Percentiles rank a stretch among this genome's conserved stretches.
phyloP scores from a whole-genome alignment of 2,797 vertebrate genomes.

The Urocyon cinereoargenteus region DNA sequence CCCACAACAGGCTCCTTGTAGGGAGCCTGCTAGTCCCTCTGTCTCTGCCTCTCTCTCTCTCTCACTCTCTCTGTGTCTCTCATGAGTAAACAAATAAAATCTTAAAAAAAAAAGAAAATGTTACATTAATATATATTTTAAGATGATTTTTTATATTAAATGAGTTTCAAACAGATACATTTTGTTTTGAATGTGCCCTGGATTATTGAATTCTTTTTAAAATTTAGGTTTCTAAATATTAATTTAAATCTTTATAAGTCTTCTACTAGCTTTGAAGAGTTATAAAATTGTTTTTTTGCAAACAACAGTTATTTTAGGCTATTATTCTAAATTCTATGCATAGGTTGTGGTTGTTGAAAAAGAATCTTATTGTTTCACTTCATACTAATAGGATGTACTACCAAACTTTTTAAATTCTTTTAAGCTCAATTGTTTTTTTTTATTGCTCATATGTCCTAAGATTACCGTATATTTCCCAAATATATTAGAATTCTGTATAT shows the following conservation, averaged over 20 bases:
- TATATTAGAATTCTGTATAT: slow-evolving; percentile 14
- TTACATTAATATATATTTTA: neutral
- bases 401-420: slow-evolving; percentile 43
- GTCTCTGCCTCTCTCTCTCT: too few species aligned
- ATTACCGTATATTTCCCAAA: neutral
- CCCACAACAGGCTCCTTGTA: too few species aligned
- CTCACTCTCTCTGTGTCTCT: too few species aligned
- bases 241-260: neutral
- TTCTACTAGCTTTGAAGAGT: neutral
- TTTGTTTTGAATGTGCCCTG: neutral
- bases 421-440: neutral
- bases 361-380: neutral
- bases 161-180: neutral
- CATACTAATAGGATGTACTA: neutral
- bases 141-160: neutral
- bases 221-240: neutral
- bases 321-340: neutral
- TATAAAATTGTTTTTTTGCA: neutral
- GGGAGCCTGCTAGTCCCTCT: too few species aligned
- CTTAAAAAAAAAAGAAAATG: neutral
- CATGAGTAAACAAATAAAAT: too few species aligned
- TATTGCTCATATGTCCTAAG: neutral
- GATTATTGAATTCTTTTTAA: slow-evolving; percentile 1
- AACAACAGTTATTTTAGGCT: neutral
- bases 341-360: neutral